Percentiles rank a stretch among this genome's conserved stretches.
These are phyloP conservation scores for Gulo gulo DNA, from an alignment of 2,113 vertebrate genomes.

Conservation along the genomic window DNA sequence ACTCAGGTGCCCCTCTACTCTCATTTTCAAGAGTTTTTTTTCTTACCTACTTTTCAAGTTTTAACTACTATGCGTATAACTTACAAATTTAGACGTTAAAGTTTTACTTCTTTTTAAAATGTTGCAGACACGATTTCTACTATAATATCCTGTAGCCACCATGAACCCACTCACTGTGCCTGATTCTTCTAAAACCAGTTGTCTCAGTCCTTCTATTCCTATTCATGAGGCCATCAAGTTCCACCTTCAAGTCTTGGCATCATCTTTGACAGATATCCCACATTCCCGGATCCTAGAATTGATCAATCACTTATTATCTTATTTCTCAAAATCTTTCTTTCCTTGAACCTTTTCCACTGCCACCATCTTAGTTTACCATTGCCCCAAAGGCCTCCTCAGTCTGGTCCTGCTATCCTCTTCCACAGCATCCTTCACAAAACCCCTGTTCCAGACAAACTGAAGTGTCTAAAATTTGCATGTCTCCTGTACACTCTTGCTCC, in stretches of 20 bases:
- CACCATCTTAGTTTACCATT: background rate
- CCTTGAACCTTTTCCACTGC: background rate
- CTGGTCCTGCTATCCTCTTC: background rate
- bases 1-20: background rate
- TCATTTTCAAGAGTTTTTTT: background rate
- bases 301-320: background rate
- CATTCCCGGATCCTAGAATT: background rate
- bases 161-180: background rate
- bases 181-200: conserved; percentile 24
- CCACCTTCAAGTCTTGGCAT: conserved; percentile 1
- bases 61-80: background rate
- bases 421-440: background rate
- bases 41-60: background rate
- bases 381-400: background rate
- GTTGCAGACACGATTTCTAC: background rate
- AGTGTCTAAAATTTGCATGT: background rate
- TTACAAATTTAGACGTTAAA: conserved; percentile 15
- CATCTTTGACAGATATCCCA: background rate
- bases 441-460: background rate
- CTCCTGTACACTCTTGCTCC: background rate
- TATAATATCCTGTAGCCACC: background rate
- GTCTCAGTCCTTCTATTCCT: background rate
- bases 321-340: conserved; percentile 25
- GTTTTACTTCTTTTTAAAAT: conserved; percentile 1
- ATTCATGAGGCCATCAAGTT: background rate